A percentile compares a stretch with the other conserved stretches of the same genome.
These are phyloP conservation scores for Carassius auratus DNA, from an alignment of 2,113 vertebrate species.

Conservation along the genomic window DNA sequence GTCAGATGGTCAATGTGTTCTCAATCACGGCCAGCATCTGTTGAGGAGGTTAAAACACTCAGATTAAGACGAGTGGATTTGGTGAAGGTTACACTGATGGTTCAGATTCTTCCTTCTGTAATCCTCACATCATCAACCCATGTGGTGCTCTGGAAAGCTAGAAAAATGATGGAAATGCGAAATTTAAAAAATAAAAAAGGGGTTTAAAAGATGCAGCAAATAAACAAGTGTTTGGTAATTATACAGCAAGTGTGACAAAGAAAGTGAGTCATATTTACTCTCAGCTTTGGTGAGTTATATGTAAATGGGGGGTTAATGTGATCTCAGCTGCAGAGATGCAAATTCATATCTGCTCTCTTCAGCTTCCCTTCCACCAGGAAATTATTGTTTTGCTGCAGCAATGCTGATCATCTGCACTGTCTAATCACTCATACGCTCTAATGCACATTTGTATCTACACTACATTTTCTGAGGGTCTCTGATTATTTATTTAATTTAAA, in stretches of 20 bases:
- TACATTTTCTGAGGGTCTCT: not conserved
- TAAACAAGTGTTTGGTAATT: not conserved
- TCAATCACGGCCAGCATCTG: conserved; percentile 77
- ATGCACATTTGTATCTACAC: not conserved
- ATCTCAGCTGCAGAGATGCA: conserved; percentile 34
- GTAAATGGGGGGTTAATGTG: conserved; percentile 39
- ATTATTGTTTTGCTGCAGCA: not conserved
- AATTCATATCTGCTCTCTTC: not conserved
- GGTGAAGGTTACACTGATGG: conserved; percentile 64
- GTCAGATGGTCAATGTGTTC: conserved; percentile 75
- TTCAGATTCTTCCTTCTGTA: not conserved
- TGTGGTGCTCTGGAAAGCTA: not conserved
- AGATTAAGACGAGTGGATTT: conserved; percentile 77
- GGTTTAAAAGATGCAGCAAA: not conserved
- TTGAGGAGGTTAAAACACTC: conserved; percentile 61
- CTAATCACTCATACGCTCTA: not conserved
- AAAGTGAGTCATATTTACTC: conserved; percentile 22
- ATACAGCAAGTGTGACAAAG: not conserved
- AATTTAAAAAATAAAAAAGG: not conserved
- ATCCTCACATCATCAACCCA: not conserved
- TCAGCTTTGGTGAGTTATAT: not conserved
- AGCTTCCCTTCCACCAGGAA: conserved; percentile 2
- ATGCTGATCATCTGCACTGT: not conserved
- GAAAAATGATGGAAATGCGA: not conserved
- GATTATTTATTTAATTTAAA: not conserved